phyloP scores from a whole-genome alignment of 2,113 vertebrate genomes.

The Accipiter cooperii region DNA sequence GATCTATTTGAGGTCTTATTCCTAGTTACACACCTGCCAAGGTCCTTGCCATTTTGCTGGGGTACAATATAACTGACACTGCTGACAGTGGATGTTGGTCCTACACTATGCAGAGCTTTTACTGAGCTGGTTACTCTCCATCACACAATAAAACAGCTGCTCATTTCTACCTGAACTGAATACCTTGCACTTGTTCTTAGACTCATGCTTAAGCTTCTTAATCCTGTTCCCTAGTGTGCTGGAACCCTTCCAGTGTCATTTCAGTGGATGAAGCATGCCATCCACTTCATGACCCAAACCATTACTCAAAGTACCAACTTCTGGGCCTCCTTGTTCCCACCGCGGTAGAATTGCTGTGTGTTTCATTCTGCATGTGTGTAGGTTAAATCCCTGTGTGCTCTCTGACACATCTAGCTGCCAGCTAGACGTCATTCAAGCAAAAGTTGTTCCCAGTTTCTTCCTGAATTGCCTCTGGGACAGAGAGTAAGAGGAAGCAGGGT shows the following conservation, averaged over 20 bases:
- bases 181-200: neutral
- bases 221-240: neutral
- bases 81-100: neutral
- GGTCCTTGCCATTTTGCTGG: neutral
- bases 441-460: neutral
- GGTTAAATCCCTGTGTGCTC: neutral
- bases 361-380: neutral
- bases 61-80: neutral
- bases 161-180: neutral
- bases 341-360: accelerated
- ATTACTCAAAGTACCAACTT: neutral
- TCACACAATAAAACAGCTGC: neutral
- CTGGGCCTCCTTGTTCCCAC: neutral
- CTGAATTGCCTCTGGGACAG: neutral
- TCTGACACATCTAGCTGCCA: neutral
- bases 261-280: neutral
- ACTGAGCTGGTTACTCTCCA: neutral
- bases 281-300: neutral
- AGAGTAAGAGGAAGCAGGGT: neutral
- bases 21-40: neutral
- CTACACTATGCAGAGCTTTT: neutral
- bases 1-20: neutral
- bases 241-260: neutral
- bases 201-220: neutral
- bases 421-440: neutral